phyloP scores from a whole-genome alignment of 2,797 vertebrate species.

The Sebastes nivosus region DNA sequence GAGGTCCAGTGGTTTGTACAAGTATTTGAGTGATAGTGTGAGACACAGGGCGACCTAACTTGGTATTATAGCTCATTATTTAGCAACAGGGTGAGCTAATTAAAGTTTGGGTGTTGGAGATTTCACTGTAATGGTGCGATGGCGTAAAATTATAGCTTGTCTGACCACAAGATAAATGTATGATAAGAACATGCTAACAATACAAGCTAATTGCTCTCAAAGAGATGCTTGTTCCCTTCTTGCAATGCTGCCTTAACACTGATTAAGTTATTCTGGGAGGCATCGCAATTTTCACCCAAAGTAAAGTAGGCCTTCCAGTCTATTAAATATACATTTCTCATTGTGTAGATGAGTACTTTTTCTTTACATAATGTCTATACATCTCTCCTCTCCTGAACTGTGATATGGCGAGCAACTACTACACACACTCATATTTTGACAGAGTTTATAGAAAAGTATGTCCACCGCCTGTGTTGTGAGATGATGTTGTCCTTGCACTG shows the following conservation, averaged over 20 bases:
- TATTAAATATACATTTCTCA: not conserved
- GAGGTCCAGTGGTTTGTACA: conserved; percentile 6
- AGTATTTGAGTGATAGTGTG: conserved; percentile 1
- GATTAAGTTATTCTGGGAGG: conserved; percentile 11
- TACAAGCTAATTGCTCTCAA: not conserved
- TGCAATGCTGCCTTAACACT: not conserved
- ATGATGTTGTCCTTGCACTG: not conserved
- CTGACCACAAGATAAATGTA: not conserved
- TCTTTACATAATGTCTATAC: not conserved
- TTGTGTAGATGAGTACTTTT: not conserved
- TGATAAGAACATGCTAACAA: conserved; percentile 2
- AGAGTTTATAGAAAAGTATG: not conserved
- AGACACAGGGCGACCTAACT: not conserved
- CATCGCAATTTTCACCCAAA: not conserved
- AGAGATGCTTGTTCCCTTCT: not conserved
- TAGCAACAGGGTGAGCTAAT: conserved; percentile 15
- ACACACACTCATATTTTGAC: not conserved
- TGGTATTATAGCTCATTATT: conserved; percentile 27
- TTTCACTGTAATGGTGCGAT: not conserved
- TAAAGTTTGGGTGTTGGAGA: not conserved
- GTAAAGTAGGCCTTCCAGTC: not conserved
- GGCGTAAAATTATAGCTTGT: not conserved
- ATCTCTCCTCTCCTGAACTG: not conserved
- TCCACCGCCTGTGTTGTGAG: not conserved
- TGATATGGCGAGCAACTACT: not conserved